Base-by-base conservation (phyloP, 2,797 vertebrate genomes). In the Adelosebastes latens region DNA sequence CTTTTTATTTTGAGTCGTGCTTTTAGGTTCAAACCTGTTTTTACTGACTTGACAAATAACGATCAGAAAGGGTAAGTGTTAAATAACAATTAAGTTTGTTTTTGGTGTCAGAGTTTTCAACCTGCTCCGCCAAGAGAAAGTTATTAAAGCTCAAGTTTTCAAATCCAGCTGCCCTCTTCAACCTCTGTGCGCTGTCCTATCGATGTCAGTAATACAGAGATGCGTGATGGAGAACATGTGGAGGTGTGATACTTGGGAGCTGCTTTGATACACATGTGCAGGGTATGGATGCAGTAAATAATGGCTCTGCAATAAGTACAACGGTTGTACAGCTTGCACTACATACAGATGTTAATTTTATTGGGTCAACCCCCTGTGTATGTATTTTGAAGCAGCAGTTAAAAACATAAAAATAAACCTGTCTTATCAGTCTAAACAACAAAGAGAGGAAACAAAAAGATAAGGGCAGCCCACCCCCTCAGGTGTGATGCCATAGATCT, bases 141-240 rank as follows among this genome's bases (percentile, higher is more conserved):
- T 82, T 86, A 84, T 65, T 69, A 75, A 69, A 70, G 73, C 86
- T 79, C 20, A 20, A 83, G 56, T 72, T 85, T 85, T 87, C 82
- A 83, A 69, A 82, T 80, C 72, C 18, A 64, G 8, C 49, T 70
- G 76, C 70, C 64, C 72, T 82, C 52, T 49, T 14, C 72, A 77
- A 80, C 82, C 80, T 64, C 34, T 0, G 27, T 69, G 72, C 39
- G 66, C 80, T 81, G 69, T 62, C 74, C 24, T 25, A 66, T 75
- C 2, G n/a, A 68, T 52, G 72, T 64, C 31, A 7, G 39, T 24
- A 59, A 62, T 31, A 72, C 42, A 0, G 16, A 77, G 62, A 16
- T 46, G 39, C 34, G 49, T 39, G 39, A 72, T 58, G 39, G 63
- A 62, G 66, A 39, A 59, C 13, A 42, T 73, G 36, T 34, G 59